Conservation (phyloP, 2,888 invertebrate genomes). For the Tetheella fluctuosa region DNA sequence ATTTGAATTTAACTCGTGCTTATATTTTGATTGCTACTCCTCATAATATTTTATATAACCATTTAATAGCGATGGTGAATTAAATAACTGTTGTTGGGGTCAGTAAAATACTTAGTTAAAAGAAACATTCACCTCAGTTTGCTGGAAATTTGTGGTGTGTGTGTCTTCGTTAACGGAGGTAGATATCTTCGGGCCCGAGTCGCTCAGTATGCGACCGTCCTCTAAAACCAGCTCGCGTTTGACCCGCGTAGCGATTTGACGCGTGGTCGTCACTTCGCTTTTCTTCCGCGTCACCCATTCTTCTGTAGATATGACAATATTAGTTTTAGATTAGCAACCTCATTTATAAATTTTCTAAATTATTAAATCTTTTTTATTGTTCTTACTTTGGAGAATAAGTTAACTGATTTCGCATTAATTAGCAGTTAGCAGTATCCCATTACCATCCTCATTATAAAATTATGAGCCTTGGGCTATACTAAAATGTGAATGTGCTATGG, state of each 20-base stretch:
- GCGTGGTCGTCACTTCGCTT: slow-evolving; percentile 94
- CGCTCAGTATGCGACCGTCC: slow-evolving; percentile 95
- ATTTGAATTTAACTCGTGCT: too few species aligned
- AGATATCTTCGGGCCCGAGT: slow-evolving; percentile 95
- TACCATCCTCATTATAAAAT: too few species aligned
- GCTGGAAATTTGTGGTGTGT: slow-evolving; percentile 94
- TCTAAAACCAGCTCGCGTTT: slow-evolving; percentile 95
- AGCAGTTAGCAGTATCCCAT: too few species aligned
- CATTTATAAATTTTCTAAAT: too few species aligned
- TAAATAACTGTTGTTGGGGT: neutral
- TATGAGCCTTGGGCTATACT: too few species aligned
- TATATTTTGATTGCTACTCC: too few species aligned
- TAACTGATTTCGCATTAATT: too few species aligned
- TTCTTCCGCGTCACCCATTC: slow-evolving; percentile 97
- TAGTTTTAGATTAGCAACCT: neutral
- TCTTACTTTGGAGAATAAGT: too few species aligned
- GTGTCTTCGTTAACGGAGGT: slow-evolving; percentile 96
- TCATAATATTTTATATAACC: too few species aligned
- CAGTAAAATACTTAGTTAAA: neutral
- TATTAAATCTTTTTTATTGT: too few species aligned
- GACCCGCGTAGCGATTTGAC: slow-evolving; percentile 95
- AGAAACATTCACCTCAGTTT: slow-evolving; percentile 87
- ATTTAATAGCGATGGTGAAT: neutral
- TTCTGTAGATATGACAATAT: slow-evolving; percentile 83
- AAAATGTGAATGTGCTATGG: too few species aligned